Percentiles rank a stretch among this genome's conserved stretches.
Conservation (phyloP, 2,797 vertebrate species). For the Onychomys leucogaster region DNA sequence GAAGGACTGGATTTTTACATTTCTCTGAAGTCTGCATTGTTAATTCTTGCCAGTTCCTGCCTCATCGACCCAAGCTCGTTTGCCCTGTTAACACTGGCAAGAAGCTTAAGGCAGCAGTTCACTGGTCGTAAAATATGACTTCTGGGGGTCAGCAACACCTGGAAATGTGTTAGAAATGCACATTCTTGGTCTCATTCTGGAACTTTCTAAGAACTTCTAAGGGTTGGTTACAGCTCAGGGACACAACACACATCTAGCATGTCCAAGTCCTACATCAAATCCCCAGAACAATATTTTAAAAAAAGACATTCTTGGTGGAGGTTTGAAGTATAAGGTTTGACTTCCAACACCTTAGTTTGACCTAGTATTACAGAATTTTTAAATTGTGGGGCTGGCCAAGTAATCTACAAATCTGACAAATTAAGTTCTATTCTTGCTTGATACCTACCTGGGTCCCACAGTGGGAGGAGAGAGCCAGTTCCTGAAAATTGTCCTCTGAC, state of each 20-base stretch:
- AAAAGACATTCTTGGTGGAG: background rate
- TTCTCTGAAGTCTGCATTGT: slow-evolving; percentile 8
- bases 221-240: background rate
- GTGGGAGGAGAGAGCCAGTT: background rate
- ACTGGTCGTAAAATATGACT: slow-evolving; percentile 23
- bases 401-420: background rate
- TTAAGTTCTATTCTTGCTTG: background rate
- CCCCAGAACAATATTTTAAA: background rate
- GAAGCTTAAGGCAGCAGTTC: background rate
- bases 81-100: background rate
- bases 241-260: background rate
- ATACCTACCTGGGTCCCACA: background rate
- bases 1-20: slow-evolving; percentile 18
- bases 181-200: background rate
- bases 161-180: slow-evolving; percentile 39
- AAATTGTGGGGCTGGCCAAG: background rate
- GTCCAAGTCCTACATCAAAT: background rate
- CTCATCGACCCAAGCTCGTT: background rate
- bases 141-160: background rate
- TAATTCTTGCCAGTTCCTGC: background rate
- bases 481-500: background rate
- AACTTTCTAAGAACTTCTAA: background rate
- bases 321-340: background rate
- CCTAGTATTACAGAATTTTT: background rate
- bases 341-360: background rate